Evolutionary conservation across 2,888 invertebrate species (phyloP).

Genomic region (Branchellion lobata): DNA sequence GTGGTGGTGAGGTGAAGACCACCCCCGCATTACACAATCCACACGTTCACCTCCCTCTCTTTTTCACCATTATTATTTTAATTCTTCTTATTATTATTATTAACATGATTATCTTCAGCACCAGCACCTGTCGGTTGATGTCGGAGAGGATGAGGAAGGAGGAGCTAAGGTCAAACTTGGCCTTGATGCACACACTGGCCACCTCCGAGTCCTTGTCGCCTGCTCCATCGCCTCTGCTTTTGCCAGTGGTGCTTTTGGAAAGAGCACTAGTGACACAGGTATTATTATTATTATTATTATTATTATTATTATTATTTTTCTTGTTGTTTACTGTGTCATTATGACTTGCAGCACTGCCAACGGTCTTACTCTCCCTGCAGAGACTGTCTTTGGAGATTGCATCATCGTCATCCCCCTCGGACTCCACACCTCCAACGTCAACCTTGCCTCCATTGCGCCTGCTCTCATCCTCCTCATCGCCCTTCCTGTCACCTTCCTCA

Average conservation of each 20-base stretch:
- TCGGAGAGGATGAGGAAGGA: constrained; percentile 84
- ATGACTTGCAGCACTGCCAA: background rate
- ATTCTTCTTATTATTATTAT: background rate
- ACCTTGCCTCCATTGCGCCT: no score
- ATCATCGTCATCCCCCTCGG: constrained; percentile 3
- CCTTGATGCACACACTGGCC: constrained; percentile 69
- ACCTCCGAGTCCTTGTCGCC: background rate
- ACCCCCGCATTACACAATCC: no score
- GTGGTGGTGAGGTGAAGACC: no score
- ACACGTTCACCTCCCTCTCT: no score
- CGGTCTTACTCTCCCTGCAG: no score
- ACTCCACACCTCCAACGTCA: background rate
- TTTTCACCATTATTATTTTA: background rate
- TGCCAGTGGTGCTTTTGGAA: no score
- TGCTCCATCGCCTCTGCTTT: background rate
- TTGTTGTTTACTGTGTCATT: background rate
- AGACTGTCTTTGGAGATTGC: background rate
- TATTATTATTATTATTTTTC: background rate
- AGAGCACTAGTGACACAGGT: no score
- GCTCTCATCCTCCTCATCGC: no score
- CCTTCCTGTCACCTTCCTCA: no score
- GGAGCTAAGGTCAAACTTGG: constrained; percentile 80
- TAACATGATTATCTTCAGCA: background rate
- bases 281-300: no score
- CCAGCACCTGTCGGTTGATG: constrained; percentile 72